Base-by-base conservation (phyloP, 2,888 invertebrate genomes). In the Digitonthophagus gazella region DNA sequence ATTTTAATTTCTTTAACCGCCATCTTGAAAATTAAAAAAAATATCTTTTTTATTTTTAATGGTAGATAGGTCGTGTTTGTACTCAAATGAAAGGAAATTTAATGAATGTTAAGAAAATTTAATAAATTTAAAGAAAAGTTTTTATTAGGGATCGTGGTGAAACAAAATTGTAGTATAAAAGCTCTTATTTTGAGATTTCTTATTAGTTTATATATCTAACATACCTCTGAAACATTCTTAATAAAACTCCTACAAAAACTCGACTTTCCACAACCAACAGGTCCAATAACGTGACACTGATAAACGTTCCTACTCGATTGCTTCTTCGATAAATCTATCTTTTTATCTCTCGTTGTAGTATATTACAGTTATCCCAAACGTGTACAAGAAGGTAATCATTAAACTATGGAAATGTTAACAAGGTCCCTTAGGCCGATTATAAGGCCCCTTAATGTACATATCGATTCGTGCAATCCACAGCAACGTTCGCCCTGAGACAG, bases 241-340 rank as follows among this genome's bases (percentile, higher is more conserved):
- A 98, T 89, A 76, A 97, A 91, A 73, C 93, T 95, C 79, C 95
- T 91, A 83, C 98, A 95, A 76, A 99, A 90, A 6, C 95, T 93
- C 0, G 97, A 96, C 85, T 99, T 99, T 64, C 99, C 99, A 73
- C 93, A 93, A 67, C 91, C 91, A 78, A 93, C 91, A 2, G 96
- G 95, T 0, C 99, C 99, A 77, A 99, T 96, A 6, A 99, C 95
- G 83, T 98, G 96, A 81, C 98, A 98, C 83, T 95, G 93, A 83
- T 98, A 99, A 2, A 98, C 98, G 80, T 93, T 97, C 71, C 98
- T 88, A 80, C 93, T 94, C 1, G 98, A 97, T 80, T 98, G 97
- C 78, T 95, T 93, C 81, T 98, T 98, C 69, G 95, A 93, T 76
- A 97, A 86, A 84, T 99, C 99, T 71, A 97, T 87, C 81, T 94